A percentile compares a stretch with the other conserved stretches of the same genome.
Conservation (phyloP, 1,140 invertebrate species). For the Agraylea sexmaculata region DNA sequence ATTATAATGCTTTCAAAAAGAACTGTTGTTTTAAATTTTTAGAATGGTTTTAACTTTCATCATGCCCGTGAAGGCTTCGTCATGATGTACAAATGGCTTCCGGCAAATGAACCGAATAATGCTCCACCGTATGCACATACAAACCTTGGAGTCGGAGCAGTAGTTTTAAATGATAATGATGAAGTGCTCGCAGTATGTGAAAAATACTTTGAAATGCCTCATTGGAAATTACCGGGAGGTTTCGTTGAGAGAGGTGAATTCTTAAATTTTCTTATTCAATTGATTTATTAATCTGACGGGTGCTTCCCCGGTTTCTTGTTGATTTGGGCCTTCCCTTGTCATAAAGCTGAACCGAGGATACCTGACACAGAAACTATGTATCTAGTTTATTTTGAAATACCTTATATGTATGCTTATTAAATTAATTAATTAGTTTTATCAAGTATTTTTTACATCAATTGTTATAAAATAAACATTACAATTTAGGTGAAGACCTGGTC, state of each 20-base stretch:
- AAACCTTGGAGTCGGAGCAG: slow-evolving; percentile 74
- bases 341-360: no score
- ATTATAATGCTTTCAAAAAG: slow-evolving; percentile 9
- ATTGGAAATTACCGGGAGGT: slow-evolving; percentile 88
- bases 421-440: neutral
- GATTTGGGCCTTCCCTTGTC: no score
- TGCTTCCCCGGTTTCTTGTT: no score
- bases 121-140: slow-evolving; percentile 77
- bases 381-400: no score
- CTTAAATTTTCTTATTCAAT: slow-evolving; percentile 1
- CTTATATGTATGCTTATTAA: neutral
- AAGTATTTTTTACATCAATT: neutral
- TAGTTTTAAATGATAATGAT: slow-evolving; percentile 65
- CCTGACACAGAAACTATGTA: no score
- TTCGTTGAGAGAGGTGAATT: slow-evolving; percentile 69
- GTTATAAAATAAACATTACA: slow-evolving; percentile 6
- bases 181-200: slow-evolving; percentile 73
- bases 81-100: slow-evolving; percentile 72
- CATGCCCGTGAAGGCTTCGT: slow-evolving; percentile 69
- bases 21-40: slow-evolving; percentile 22
- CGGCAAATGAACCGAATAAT: slow-evolving; percentile 46
- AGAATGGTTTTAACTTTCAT: slow-evolving; percentile 78
- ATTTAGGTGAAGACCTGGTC: slow-evolving; percentile 65
- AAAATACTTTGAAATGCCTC: slow-evolving; percentile 48
- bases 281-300: no score